Evolutionary conservation across 2,888 invertebrate species (phyloP), one percentile per base, ranked within the genome.

Genomic region (Furcula furcula): DNA sequence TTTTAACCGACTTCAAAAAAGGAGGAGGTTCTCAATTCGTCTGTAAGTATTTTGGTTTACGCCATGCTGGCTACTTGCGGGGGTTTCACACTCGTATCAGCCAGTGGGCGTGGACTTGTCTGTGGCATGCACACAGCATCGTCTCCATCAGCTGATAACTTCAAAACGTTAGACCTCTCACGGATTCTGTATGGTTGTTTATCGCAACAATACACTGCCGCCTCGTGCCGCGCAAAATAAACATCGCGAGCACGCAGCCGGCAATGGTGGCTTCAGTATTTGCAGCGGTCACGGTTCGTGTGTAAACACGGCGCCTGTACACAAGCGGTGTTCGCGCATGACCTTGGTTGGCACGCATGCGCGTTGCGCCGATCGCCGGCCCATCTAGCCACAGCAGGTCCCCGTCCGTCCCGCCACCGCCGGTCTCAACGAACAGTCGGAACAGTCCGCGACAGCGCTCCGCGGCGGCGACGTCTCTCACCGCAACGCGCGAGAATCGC

Each of bases 271-370:
- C 34, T 31, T 47, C 40, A 32, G 20, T 50, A 50, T 45, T 44
- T 34, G 54, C 41, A 43, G 40, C 37, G 43, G 51, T 43, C 51
- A 55, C 32, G 40, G 41, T 35, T 36, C 27, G 29, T 46, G 48
- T 54, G 63, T 64, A 57, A 54, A 59, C 56, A 64, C 52, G 46
- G 55, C 44, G 54, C 44, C 47, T 34, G 41, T 56, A 47, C 51
- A 55, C 54, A 56, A 55, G 60, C 57, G 53, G 65, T 56, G 51
- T 57, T 65, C 72, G 71, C 72, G 71, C 66, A 68, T 76, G 81
- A 81, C 84, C 81, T 84, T 84, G 82, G 60, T 33, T 29, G 46
- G 49, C 54, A 69, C 76, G 77, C 80, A 74, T 73, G 77, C 76
- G 81, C 66, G 48, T 48, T 55, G 54, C 66, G 41, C 47, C 44